Evolutionary conservation across 2,113 vertebrate species (phyloP).

Genomic region (Prietella phreatophila): DNA sequence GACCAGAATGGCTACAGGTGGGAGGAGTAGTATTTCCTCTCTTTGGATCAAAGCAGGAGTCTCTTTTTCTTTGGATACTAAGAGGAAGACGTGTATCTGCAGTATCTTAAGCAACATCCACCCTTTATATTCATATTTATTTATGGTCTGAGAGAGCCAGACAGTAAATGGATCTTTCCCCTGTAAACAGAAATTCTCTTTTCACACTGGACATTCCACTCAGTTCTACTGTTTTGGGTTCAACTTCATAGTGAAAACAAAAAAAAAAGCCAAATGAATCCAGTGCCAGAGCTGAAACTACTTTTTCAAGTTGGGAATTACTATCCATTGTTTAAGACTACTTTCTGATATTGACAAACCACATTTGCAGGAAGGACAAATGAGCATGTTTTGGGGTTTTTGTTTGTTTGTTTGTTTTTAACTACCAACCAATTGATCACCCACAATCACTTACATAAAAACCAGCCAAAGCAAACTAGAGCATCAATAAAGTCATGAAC

Average conservation of each 20-base stretch:
- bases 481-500: background rate
- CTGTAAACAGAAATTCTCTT: slow-evolving; percentile 52
- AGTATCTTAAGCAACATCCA: slow-evolving; percentile 62
- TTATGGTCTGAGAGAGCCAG: slow-evolving; percentile 50
- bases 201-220: slow-evolving; percentile 28
- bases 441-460: background rate
- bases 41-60: slow-evolving; percentile 61
- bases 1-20: slow-evolving; percentile 40
- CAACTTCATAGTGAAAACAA: slow-evolving; percentile 15
- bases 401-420: too few species aligned
- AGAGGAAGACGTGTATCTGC: slow-evolving; percentile 62
- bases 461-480: background rate
- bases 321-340: background rate
- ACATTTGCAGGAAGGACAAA: background rate
- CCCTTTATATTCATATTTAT: slow-evolving; percentile 55
- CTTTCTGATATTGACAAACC: background rate
- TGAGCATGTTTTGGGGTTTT: background rate
- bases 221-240: slow-evolving; percentile 38
- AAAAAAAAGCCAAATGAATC: background rate
- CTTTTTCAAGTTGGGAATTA: background rate
- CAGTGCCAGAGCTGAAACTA: background rate
- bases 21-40: slow-evolving; percentile 66
- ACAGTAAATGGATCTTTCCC: slow-evolving; percentile 52
- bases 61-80: slow-evolving; percentile 67
- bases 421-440: background rate